phyloP scores from a whole-genome alignment of 37 sponge, comb jelly and placozoan genomes.

The Theonella swinhoei region DNA sequence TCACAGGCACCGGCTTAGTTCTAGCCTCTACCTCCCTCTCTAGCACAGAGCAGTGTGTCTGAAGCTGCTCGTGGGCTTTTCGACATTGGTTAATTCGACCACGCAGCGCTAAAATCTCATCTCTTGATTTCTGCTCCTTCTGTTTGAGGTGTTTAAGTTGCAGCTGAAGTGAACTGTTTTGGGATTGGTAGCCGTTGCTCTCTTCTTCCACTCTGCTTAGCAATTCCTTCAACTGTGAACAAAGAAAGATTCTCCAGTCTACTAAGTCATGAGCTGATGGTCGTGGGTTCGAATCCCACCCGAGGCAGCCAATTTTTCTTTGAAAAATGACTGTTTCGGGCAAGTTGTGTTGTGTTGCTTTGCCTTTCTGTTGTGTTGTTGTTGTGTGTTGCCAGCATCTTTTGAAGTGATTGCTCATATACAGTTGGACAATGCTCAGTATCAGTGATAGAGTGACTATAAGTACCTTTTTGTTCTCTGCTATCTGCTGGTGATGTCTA shows the following conservation, averaged over 20 bases:
- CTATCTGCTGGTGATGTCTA: background rate
- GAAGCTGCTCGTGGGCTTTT: constrained; percentile 24
- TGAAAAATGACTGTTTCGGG: background rate
- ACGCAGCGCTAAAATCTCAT: constrained; percentile 25
- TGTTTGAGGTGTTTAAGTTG: background rate
- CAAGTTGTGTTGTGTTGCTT: background rate
- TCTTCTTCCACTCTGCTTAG: background rate
- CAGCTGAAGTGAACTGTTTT: background rate
- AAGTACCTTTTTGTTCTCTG: background rate
- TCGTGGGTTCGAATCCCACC: too few relatives aligned
- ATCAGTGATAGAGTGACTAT: too few relatives aligned
- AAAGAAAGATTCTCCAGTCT: background rate
- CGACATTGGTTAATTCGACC: constrained; percentile 26
- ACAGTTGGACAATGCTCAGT: too few relatives aligned
- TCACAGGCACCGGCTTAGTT: background rate
- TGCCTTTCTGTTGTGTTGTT: too few relatives aligned
- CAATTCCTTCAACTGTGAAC: background rate
- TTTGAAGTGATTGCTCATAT: too few relatives aligned
- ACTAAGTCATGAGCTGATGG: too few relatives aligned
- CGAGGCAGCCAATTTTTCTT: too few relatives aligned
- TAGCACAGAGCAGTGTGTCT: constrained; percentile 10
- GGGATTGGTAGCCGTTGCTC: background rate
- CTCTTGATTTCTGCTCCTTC: background rate
- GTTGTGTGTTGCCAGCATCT: too few relatives aligned
- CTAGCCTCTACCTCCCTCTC: constrained; percentile 11